phyloP scores from a whole-genome alignment of 2,113 vertebrate genomes.

The Protobothrops mucrosquamatus region DNA sequence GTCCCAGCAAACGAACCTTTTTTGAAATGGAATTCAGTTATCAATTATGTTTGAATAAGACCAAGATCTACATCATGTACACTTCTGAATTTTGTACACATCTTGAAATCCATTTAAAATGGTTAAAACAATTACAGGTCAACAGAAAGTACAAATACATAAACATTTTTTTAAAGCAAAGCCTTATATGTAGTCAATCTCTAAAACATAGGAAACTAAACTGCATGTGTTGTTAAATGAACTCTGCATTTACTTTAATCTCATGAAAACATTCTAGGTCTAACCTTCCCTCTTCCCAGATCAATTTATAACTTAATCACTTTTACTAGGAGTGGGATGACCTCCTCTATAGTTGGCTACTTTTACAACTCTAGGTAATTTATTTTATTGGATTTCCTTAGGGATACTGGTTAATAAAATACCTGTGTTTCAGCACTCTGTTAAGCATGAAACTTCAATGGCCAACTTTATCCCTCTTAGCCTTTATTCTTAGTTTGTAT shows the following conservation, averaged over 20 bases:
- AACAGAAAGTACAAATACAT: neutral
- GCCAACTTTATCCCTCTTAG: neutral
- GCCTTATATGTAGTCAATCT: neutral
- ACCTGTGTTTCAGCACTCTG: neutral
- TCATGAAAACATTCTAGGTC: neutral
- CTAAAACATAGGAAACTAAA: neutral
- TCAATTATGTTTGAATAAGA: neutral
- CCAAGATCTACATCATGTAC: neutral
- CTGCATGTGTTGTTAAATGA: neutral
- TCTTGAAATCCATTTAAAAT: neutral
- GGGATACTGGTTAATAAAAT: neutral
- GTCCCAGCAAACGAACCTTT: neutral
- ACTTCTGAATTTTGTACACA: neutral
- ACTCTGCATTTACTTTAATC: neutral
- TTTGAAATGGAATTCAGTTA: neutral
- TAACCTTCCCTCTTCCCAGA: neutral
- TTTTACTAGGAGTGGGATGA: neutral
- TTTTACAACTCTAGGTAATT: slow-evolving; percentile 11
- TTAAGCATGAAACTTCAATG: neutral
- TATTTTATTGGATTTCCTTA: neutral
- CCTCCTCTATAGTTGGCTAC: slow-evolving; percentile 1
- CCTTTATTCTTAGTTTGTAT: neutral
- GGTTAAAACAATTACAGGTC: neutral
- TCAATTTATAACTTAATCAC: neutral
- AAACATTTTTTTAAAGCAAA: neutral